These are phyloP conservation scores for Cephonodes hylas DNA, from an alignment of 2,888 invertebrate genomes.

Conservation along the genomic window DNA sequence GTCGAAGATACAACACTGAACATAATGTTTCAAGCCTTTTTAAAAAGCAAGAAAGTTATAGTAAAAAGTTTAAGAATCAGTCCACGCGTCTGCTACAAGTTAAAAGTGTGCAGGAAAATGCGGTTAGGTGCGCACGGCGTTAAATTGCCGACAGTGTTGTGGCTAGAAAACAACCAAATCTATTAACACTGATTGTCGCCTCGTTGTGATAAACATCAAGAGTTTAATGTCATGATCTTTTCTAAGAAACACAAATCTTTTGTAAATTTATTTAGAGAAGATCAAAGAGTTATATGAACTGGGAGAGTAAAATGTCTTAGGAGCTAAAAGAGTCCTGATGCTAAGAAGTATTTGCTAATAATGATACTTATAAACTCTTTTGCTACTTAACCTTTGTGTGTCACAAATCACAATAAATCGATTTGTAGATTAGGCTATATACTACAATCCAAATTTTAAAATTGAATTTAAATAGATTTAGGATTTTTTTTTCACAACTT, in stretches of 20 bases:
- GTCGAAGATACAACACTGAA: neutral
- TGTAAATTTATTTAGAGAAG: neutral
- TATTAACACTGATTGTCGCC: slow-evolving; percentile 14
- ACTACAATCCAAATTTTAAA: too few relatives aligned
- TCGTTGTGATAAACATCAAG: slow-evolving; percentile 1
- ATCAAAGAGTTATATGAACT: too few relatives aligned
- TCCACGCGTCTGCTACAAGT: neutral
- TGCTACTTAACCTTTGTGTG: too few relatives aligned
- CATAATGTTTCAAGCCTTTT: neutral
- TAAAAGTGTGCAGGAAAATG: neutral
- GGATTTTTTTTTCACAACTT: too few relatives aligned
- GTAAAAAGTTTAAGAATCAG: neutral
- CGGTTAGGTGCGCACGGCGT: slow-evolving; percentile 14
- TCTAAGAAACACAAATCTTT: neutral
- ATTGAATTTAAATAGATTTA: too few relatives aligned
- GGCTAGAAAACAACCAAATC: slow-evolving; percentile 41
- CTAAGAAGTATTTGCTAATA: too few relatives aligned
- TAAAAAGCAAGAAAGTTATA: neutral
- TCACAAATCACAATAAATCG: too few relatives aligned
- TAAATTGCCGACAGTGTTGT: slow-evolving; percentile 26
- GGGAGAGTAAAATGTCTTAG: too few relatives aligned
- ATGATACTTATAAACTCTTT: too few relatives aligned
- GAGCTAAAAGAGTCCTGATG: too few relatives aligned
- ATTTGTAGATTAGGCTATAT: too few relatives aligned
- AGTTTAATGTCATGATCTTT: neutral